phyloP scores from a whole-genome alignment of 2,113 vertebrate species.

The Calidris pugnax region DNA sequence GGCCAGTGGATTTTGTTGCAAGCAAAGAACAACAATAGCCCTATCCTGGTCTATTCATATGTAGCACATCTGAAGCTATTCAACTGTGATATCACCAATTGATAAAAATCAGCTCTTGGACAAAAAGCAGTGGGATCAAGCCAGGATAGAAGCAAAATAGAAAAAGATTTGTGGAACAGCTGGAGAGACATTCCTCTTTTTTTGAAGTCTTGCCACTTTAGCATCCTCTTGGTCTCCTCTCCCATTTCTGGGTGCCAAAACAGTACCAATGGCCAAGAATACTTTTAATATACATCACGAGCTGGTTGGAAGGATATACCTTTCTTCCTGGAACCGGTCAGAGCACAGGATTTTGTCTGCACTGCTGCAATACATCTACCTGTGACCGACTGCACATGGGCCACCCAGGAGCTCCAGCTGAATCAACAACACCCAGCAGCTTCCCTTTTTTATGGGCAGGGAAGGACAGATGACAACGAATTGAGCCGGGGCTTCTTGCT shows the following conservation, averaged over 20 bases:
- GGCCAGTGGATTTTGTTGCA: not conserved
- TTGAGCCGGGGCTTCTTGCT: not conserved
- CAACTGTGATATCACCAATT: not conserved
- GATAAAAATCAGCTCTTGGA: not conserved
- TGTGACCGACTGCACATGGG: conserved; percentile 34
- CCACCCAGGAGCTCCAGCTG: conserved; percentile 59
- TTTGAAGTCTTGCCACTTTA: not conserved
- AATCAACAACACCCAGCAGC: conserved; percentile 2
- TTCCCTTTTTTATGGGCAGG: not conserved
- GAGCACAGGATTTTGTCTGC: conserved; percentile 4
- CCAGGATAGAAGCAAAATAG: not conserved
- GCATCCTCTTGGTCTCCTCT: not conserved
- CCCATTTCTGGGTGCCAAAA: not conserved
- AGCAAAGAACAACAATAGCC: not conserved
- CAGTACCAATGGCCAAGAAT: not conserved
- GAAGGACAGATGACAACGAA: not conserved
- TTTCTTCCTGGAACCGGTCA: conserved; percentile 28
- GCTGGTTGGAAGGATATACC: not conserved
- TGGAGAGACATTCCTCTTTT: not conserved
- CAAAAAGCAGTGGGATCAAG: not conserved
- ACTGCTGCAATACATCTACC: conserved; percentile 33
- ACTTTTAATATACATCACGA: not conserved
- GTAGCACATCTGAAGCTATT: not conserved
- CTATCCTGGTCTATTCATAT: not conserved
- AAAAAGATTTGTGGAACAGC: not conserved